Percentiles rank a stretch among this genome's conserved stretches.
Evolutionary conservation across 2,113 vertebrate species (phyloP).

Genomic region (Mohoua ochrocephala): DNA sequence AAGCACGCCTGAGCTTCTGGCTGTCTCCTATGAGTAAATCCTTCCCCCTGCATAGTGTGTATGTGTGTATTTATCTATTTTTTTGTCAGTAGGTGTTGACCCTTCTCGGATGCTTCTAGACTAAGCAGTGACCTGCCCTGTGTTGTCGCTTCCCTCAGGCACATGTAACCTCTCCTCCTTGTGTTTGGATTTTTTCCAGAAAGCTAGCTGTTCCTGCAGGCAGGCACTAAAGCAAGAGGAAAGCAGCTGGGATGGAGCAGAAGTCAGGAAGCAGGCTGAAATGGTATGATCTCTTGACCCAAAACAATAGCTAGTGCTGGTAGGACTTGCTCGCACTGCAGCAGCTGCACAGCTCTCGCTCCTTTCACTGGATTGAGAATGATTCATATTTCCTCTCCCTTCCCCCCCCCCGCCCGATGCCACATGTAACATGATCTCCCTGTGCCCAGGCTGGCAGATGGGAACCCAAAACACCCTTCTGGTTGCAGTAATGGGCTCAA

Average conservation of each 20-base stretch:
- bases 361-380: neutral
- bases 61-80: neutral
- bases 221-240: neutral
- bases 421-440: neutral
- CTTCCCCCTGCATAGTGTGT: neutral
- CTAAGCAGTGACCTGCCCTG: neutral
- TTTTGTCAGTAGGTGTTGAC: neutral
- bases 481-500: neutral
- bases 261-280: slow-evolving; percentile 1
- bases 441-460: slow-evolving; percentile 2
- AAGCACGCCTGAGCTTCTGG: neutral
- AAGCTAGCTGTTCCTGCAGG: neutral
- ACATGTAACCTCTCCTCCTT: neutral
- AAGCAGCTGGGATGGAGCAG: neutral
- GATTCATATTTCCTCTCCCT: neutral
- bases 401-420: neutral
- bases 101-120: neutral
- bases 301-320: neutral
- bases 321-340: neutral
- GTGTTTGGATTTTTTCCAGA: slow-evolving; percentile 3
- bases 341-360: neutral
- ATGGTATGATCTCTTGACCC: neutral
- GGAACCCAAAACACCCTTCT: neutral
- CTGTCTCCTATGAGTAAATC: neutral
- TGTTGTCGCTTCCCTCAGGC: neutral